Evolutionary conservation across 2,888 invertebrate genomes (phyloP).

Genomic region (Charanyca ferruginea): DNA sequence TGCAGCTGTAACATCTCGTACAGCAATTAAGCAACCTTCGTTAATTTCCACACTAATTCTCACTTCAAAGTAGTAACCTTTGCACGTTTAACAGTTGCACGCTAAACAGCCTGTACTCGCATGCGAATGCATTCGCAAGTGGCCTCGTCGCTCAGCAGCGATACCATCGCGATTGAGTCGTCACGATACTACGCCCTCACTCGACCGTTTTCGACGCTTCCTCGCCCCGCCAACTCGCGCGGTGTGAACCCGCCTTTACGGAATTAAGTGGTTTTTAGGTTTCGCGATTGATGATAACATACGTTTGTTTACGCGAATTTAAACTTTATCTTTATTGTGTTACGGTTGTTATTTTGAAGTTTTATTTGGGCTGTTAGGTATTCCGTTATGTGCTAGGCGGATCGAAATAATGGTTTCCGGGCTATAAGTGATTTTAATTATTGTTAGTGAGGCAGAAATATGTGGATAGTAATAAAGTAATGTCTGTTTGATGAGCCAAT

Average conservation of each 20-base stretch:
- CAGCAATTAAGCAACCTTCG: background rate
- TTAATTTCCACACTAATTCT: slow-evolving; percentile 16
- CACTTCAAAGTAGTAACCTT: slow-evolving; percentile 22
- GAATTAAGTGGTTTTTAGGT: slow-evolving; percentile 66
- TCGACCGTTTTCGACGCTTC: slow-evolving; percentile 55
- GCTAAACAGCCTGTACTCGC: slow-evolving; percentile 48
- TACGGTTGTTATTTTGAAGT: slow-evolving; percentile 37
- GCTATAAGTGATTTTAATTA: slow-evolving; percentile 59
- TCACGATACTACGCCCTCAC: slow-evolving; percentile 64
- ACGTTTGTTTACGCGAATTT: slow-evolving; percentile 44
- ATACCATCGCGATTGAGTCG: slow-evolving; percentile 71
- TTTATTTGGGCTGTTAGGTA: slow-evolving; percentile 18
- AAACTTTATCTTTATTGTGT: slow-evolving; percentile 38
- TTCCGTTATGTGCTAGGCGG: slow-evolving; percentile 34
- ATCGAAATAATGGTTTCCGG: slow-evolving; percentile 54
- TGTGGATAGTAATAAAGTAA: slow-evolving; percentile 8
- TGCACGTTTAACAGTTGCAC: slow-evolving; percentile 56
- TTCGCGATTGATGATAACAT: slow-evolving; percentile 56
- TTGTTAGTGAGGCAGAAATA: slow-evolving; percentile 27
- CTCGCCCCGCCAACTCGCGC: slow-evolving; percentile 48
- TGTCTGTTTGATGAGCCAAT: background rate
- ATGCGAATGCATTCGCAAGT: slow-evolving; percentile 60
- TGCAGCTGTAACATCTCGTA: background rate
- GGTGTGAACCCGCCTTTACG: slow-evolving; percentile 65
- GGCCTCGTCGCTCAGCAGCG: slow-evolving; percentile 55